These are phyloP conservation scores for Euphonia xanthogaster DNA, from an alignment of 2,797 vertebrate species.

Conservation along the genomic window DNA sequence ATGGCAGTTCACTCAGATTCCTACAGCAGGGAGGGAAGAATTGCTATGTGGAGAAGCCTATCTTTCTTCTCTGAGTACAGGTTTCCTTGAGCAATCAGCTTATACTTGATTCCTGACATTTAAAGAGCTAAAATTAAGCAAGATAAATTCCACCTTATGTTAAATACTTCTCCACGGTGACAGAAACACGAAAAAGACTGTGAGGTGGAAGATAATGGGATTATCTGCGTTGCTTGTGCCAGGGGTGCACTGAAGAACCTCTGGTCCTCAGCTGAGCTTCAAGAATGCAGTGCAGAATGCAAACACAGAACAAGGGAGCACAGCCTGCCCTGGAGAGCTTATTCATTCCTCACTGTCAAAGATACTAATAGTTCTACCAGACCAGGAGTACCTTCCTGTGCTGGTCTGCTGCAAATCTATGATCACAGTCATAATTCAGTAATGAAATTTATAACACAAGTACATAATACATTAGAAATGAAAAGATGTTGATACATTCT, in stretches of 20 bases:
- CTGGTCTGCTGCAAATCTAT: background rate
- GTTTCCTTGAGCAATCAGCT: background rate
- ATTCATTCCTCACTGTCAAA: background rate
- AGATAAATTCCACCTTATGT: slow-evolving; percentile 35
- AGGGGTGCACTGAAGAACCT: background rate
- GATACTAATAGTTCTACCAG: background rate
- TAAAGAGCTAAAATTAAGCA: slow-evolving; percentile 38
- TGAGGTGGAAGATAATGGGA: background rate
- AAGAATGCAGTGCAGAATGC: background rate
- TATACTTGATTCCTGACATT: slow-evolving; percentile 1
- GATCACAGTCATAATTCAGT: background rate
- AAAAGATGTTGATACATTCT: background rate
- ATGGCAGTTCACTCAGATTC: background rate
- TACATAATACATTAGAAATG: background rate
- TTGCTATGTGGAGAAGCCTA: background rate
- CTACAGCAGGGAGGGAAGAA: background rate
- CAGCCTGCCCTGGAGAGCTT: background rate
- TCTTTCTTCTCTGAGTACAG: background rate
- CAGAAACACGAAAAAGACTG: background rate
- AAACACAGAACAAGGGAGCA: background rate
- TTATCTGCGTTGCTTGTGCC: background rate
- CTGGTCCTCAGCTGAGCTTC: background rate
- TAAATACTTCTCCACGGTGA: background rate
- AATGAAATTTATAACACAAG: background rate
- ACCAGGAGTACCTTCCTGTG: background rate